Conservation (phyloP, 2,888 invertebrate species). For the Aporophyla lueneburgensis region DNA sequence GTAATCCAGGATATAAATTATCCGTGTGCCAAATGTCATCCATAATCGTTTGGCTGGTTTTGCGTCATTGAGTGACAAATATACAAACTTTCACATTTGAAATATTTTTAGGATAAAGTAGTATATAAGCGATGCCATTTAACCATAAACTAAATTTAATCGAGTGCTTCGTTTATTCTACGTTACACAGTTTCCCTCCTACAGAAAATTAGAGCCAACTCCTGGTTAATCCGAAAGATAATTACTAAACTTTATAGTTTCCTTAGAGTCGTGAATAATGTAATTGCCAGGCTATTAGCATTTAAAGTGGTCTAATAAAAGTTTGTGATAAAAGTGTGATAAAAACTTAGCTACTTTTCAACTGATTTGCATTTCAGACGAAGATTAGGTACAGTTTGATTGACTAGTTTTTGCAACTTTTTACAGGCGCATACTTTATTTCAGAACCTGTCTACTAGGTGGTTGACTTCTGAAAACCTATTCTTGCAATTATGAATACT, state of each 20-base stretch:
- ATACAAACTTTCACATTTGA: too few species aligned
- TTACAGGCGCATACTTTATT: neutral
- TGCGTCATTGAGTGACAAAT: too few species aligned
- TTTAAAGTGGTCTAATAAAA: slow-evolving; percentile 70
- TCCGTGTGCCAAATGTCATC: too few species aligned
- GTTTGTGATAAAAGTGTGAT: slow-evolving; percentile 64
- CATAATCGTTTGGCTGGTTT: too few species aligned
- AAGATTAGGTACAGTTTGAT: slow-evolving; percentile 48
- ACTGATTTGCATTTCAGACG: slow-evolving; percentile 56
- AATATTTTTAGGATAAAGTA: too few species aligned
- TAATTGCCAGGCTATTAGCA: slow-evolving; percentile 66
- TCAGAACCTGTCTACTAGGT: neutral
- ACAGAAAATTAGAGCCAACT: neutral
- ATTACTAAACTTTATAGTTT: slow-evolving; percentile 58
- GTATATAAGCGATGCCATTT: neutral
- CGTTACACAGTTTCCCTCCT: neutral
- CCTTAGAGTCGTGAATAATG: slow-evolving; percentile 37
- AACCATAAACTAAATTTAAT: neutral
- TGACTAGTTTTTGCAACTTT: slow-evolving; percentile 24
- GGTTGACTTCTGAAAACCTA: neutral
- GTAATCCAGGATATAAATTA: too few species aligned
- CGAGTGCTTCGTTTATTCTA: neutral
- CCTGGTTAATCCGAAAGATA: slow-evolving; percentile 44
- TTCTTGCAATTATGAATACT: neutral
- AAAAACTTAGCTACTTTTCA: slow-evolving; percentile 57